Conservation (phyloP, 2,797 vertebrate species). For the Pangasius larnaudii region DNA sequence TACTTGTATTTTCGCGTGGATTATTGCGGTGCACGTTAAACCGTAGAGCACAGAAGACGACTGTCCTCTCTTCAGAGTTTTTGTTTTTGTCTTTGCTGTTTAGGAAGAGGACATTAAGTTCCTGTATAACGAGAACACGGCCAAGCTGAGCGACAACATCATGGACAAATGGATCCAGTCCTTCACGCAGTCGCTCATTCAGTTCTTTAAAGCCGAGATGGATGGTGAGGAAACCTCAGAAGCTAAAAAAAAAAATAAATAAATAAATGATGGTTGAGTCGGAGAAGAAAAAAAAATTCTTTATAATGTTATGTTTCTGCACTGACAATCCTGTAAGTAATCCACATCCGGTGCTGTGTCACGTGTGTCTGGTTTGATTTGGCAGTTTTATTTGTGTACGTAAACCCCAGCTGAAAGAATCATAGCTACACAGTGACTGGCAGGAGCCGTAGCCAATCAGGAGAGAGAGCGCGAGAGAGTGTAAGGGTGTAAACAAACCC, state of each 20-base stretch:
- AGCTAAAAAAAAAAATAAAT: no score
- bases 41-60: not conserved
- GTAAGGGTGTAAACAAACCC: not conserved
- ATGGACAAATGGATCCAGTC: slow-evolving; percentile 98
- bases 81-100: slow-evolving; percentile 32
- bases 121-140: slow-evolving; percentile 86
- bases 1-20: not conserved
- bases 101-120: slow-evolving; percentile 88
- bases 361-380: not conserved
- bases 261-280: not conserved
- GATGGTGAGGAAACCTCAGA: slow-evolving; percentile 74
- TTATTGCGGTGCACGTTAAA: not conserved
- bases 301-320: not conserved
- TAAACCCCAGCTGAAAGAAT: not conserved
- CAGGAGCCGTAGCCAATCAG: not conserved
- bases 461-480: not conserved
- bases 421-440: no score
- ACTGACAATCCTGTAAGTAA: not conserved
- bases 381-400: not conserved
- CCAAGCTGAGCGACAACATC: slow-evolving; percentile 87
- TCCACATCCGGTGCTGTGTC: not conserved
- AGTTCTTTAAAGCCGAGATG: slow-evolving; percentile 95
- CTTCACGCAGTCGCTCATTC: slow-evolving; percentile 93
- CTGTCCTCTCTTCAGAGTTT: not conserved
- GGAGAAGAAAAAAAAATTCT: not conserved